Base-by-base conservation (phyloP, 2,797 vertebrate species). In the Gymnothorax reevesii region DNA sequence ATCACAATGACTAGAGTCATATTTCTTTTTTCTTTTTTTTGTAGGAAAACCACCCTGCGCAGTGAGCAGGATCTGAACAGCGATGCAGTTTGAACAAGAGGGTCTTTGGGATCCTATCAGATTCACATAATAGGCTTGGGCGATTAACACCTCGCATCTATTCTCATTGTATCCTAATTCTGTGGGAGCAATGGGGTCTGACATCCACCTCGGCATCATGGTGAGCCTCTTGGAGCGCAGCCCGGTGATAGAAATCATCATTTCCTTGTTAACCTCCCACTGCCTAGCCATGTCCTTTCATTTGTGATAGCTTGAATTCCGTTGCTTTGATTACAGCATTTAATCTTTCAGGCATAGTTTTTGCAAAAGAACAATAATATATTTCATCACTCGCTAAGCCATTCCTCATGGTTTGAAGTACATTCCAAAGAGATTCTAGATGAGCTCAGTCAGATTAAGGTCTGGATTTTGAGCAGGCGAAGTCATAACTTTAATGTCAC, bases 211-310 rank as follows among this genome's bases (percentile, higher is more conserved):
- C 89, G 91, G 93, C 90, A 89, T 55, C 86, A 90, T 89, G 89
- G 85, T 79, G 77, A 89, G 91, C 91, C 87, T 89, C 87, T 91
- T 87, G 85, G 87, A 88, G 88, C 71, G 83, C 83, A 77, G 62
- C 87, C 87, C 84, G 77, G 83, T 88, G 90, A 89, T 66, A 92
- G 89, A 92, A 92, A 91, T 91, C 91, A 89, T 92, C 90, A 87
- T 91, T 92, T 92, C 87, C 88, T 92, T 91, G 89, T 93, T 92
- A 94, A 89, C 85, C 88, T 92, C 94, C 93, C 86, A 89, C 92
- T 89, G 88, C 85, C 86, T 89, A 88, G 90, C 92, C 73, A 88
- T 83, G 85, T 88, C 82, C 88, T 89, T 89, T 85, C 85, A 55
- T 94, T 93, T 95, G 94, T 94, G 90, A 57, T 22, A 86, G 80